Evolutionary conservation across 1,140 invertebrate genomes (phyloP), one percentile per base, ranked within the genome.

Genomic region (Venturia canescens): DNA sequence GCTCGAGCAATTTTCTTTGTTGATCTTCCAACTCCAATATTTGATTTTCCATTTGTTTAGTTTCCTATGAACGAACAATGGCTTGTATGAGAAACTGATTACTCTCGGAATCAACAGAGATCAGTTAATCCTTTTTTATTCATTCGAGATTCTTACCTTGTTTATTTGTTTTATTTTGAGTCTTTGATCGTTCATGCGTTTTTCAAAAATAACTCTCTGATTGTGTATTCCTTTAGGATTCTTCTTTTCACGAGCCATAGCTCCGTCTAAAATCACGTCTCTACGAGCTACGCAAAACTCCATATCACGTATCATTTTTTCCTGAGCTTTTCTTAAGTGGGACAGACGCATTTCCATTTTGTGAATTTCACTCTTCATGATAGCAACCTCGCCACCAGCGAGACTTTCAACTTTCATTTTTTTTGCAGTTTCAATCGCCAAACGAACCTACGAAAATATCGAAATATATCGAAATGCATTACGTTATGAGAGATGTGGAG

Each of bases 281-380:
- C 96, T 92, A 82, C 95, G 93, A 21, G 93, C 93, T 16, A 97
- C 93, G 84, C 95, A 96, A 84, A 95, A 92, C 63, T 97, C 95
- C 89, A 97, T 92, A 86, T 97, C 96, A 38, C 94, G 92, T 5
- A 96, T 93, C 16, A 97, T 89, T 87, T 95, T 96, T 82, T 96
- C 95, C 81, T 96, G 95, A 0, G 94, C 95, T 79, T 95, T 95
- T 69, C 93, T 94, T 0, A 97, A 88, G 85, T 97, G 95, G 3
- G 87, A 89, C 23, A 91, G 77, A 48, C 90, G 88, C 79, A 95
- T 95, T 90, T 96, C 93, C 96, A 97, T 97, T 84, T 95, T 93
- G 86, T 97, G 96, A 87, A 97, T 97, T 92, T 97, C 96, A 72
- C 91, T 92, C 89, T 94, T 96, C 95, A 97, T 96, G 18, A 91